Percentiles rank a stretch among this genome's conserved stretches.
These are phyloP conservation scores for Chinchilla lanigera DNA, from an alignment of 2,113 vertebrate genomes.

Conservation along the genomic window DNA sequence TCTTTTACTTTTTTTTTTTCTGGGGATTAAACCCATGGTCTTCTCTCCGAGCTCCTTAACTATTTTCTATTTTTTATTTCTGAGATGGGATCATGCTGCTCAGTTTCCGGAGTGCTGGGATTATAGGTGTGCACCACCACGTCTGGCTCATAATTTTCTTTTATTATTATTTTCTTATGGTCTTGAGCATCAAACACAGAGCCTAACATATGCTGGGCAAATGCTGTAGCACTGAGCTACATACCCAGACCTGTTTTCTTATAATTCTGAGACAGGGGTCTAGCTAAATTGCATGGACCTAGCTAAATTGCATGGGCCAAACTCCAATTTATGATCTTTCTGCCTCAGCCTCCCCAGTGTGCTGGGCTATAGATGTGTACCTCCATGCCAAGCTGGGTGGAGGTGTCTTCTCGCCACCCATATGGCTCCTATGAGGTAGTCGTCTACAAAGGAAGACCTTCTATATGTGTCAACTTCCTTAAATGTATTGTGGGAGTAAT, in stretches of 20 bases:
- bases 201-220: background rate
- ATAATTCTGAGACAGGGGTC: background rate
- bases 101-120: background rate
- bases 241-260: background rate
- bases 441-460: background rate
- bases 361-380: background rate
- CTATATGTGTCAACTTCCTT: background rate
- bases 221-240: background rate
- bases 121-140: background rate
- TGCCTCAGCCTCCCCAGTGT: background rate
- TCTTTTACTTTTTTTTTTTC: background rate
- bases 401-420: background rate
- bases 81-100: background rate
- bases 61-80: background rate
- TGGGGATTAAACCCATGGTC: background rate
- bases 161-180: background rate
- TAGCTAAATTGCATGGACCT: background rate
- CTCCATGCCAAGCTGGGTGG: background rate
- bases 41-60: background rate
- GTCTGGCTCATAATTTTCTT: background rate
- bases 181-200: background rate
- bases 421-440: background rate
- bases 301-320: background rate
- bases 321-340: background rate
- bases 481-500: background rate